A percentile compares a stretch with the other conserved stretches of the same genome.
Conservation (phyloP, 2,797 vertebrate species). For the Catostomus latipinnis region DNA sequence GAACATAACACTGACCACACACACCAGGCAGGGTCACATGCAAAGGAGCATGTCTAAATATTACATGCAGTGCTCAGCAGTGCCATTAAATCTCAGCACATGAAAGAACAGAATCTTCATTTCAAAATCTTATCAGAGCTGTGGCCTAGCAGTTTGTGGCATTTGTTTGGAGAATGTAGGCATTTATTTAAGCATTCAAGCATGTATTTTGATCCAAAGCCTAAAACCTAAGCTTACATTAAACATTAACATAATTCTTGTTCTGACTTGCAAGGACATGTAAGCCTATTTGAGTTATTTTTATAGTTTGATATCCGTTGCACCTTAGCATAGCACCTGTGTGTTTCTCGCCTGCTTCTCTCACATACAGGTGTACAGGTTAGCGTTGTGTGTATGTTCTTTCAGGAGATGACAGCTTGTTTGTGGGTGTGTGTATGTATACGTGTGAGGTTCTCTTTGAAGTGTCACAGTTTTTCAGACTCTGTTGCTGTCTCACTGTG, state of each 20-base stretch:
- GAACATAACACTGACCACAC: constrained; percentile 44
- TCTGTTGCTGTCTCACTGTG: constrained; percentile 45
- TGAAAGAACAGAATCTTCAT: not conserved
- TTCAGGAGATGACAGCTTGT: constrained; percentile 44
- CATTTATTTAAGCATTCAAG: not conserved
- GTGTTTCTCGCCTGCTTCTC: constrained; percentile 12
- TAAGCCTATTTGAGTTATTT: not conserved
- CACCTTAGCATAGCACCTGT: constrained; percentile 16
- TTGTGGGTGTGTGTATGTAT: constrained; percentile 29
- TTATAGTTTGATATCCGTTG: constrained; percentile 11
- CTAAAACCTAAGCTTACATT: too few species aligned
- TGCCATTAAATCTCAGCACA: constrained; percentile 17
- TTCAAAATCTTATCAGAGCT: not conserved
- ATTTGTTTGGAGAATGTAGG: not conserved
- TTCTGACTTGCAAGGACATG: too few species aligned
- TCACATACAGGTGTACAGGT: constrained; percentile 43
- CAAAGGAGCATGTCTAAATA: constrained; percentile 24
- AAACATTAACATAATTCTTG: too few species aligned
- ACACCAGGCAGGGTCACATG: constrained; percentile 17
- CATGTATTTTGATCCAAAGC: too few species aligned
- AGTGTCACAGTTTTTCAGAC: constrained; percentile 56
- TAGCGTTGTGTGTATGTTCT: constrained; percentile 35
- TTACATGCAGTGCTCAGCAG: not conserved
- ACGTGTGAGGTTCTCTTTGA: constrained; percentile 57
- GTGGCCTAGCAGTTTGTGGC: not conserved